A percentile compares a stretch with the other conserved stretches of the same genome.
phyloP scores from a whole-genome alignment of 2,797 vertebrate genomes.

The Euthynnus affinis region DNA sequence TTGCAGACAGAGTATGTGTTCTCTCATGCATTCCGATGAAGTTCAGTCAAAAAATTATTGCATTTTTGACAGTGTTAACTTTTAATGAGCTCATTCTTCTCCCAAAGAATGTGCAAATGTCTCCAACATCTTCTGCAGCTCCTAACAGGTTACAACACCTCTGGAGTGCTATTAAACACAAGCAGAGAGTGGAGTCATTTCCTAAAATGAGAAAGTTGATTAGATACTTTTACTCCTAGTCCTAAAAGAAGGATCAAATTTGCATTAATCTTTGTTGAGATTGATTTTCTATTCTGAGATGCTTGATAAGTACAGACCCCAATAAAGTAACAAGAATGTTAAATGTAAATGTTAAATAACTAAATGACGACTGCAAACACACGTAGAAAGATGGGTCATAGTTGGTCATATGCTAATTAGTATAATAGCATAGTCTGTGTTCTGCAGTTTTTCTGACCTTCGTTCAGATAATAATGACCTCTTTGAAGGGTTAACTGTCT shows the following conservation, averaged over 20 bases:
- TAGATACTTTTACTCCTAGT: background rate
- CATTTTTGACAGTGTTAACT: too few species aligned
- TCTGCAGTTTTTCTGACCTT: background rate
- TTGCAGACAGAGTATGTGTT: too few species aligned
- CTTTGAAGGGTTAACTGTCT: background rate
- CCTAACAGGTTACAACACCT: background rate
- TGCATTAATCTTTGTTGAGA: background rate
- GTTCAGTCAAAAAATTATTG: too few species aligned
- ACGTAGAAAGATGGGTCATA: background rate
- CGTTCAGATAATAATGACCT: background rate
- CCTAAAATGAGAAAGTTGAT: background rate
- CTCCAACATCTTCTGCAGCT: too few species aligned
- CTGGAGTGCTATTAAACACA: background rate
- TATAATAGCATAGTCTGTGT: background rate
- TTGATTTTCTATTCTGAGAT: background rate
- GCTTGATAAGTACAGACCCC: too few species aligned
- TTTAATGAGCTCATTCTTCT: too few species aligned
- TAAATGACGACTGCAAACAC: background rate
- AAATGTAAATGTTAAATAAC: too few species aligned
- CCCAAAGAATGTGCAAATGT: too few species aligned
- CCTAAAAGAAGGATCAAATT: background rate
- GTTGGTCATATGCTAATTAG: background rate
- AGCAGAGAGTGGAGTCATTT: background rate
- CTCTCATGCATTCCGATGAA: too few species aligned
- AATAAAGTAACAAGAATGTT: too few species aligned